These are phyloP conservation scores for Saccopteryx bilineata DNA, from an alignment of 2,113 vertebrate genomes.

Conservation along the genomic window DNA sequence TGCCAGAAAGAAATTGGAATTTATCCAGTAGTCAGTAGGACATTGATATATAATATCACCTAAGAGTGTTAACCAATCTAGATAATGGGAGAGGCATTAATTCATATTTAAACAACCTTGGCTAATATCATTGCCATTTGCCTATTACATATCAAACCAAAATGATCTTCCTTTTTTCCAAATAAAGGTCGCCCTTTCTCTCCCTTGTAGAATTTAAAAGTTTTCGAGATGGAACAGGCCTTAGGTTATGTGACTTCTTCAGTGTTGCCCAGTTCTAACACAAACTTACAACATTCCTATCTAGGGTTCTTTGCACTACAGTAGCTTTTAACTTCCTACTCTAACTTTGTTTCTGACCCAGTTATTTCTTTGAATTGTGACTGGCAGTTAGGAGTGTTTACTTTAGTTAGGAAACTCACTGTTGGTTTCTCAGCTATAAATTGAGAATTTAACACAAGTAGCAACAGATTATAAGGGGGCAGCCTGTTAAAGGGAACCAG, in stretches of 20 bases:
- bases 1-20: slow-evolving; percentile 63
- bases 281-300: background rate
- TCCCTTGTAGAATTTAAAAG: background rate
- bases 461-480: background rate
- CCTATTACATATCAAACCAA: slow-evolving; percentile 27
- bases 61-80: slow-evolving; percentile 45
- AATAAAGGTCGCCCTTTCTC: background rate
- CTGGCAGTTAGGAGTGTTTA: slow-evolving; percentile 64
- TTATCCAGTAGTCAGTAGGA: slow-evolving; percentile 31
- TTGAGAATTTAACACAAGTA: slow-evolving; percentile 20
- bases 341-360: slow-evolving; percentile 49
- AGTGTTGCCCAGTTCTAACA: background rate
- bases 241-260: background rate
- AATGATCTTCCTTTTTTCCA: slow-evolving; percentile 24
- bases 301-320: background rate
- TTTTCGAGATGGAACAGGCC: background rate
- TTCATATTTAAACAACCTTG: slow-evolving; percentile 73
- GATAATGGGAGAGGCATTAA: slow-evolving; percentile 61
- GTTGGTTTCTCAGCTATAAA: slow-evolving; percentile 47
- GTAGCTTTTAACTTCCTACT: slow-evolving; percentile 60
- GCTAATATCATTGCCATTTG: slow-evolving; percentile 51
- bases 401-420: slow-evolving; percentile 38
- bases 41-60: slow-evolving; percentile 28
- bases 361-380: slow-evolving; percentile 55
- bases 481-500: slow-evolving; percentile 39